phyloP scores from a whole-genome alignment of 2,888 invertebrate species.

The Deilephila porcellus region DNA sequence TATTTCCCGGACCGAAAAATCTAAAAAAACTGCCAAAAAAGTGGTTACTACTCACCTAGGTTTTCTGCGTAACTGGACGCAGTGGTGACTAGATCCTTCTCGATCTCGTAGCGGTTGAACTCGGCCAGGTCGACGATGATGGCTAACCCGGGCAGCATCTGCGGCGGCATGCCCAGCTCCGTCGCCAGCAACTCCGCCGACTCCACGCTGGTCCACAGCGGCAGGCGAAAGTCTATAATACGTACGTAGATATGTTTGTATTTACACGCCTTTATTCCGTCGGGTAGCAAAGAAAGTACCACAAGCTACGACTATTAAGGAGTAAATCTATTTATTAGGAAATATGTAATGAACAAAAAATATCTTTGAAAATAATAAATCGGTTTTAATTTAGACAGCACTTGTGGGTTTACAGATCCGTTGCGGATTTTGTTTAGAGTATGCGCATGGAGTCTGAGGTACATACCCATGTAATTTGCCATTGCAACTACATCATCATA shows the following conservation, averaged over 20 bases:
- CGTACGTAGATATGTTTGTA: neutral
- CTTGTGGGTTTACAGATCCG: no score
- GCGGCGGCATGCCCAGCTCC: conserved; percentile 44
- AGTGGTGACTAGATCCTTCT: conserved; percentile 37
- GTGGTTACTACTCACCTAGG: neutral
- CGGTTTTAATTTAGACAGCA: no score
- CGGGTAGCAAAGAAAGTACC: no score
- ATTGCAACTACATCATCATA: no score
- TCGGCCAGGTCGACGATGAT: conserved; percentile 54
- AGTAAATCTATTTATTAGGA: no score
- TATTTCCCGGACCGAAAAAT: neutral
- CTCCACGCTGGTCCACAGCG: conserved; percentile 63
- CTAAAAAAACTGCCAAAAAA: neutral
- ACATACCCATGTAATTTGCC: no score
- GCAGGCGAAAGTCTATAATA: conserved; percentile 56
- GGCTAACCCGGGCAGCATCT: conserved; percentile 38
- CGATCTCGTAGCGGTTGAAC: conserved; percentile 49
- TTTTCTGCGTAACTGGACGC: neutral
- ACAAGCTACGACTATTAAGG: no score
- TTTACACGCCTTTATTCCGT: no score
- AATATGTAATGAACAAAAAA: no score
- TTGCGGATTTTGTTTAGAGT: no score
- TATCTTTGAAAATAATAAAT: no score
- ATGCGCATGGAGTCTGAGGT: no score
- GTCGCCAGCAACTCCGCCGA: conserved; percentile 53